A percentile compares a stretch with the other conserved stretches of the same genome.
Conservation (phyloP, 2,888 invertebrate species). For the Scaeva pyrastri region DNA sequence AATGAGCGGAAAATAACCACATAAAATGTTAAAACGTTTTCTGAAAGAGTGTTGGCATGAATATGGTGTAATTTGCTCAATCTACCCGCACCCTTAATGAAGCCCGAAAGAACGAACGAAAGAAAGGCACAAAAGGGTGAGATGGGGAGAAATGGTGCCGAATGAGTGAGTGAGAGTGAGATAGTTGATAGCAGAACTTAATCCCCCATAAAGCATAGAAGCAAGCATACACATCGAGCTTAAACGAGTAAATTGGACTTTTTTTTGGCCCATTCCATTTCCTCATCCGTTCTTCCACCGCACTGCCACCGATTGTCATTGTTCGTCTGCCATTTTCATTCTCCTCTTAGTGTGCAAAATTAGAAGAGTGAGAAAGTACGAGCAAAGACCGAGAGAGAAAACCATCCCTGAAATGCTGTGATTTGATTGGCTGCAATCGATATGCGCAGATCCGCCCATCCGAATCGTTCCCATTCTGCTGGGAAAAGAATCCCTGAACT, state of each 20-base stretch:
- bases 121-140: background rate
- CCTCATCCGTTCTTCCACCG: background rate
- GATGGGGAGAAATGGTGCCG: background rate
- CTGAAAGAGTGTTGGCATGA: conserved; percentile 72
- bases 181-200: conserved; percentile 59
- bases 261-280: conserved; percentile 1
- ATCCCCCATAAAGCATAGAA: conserved; percentile 67
- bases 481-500: background rate
- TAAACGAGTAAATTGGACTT: conserved; percentile 73
- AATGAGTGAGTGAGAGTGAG: conserved; percentile 8
- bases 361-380: conserved; percentile 15
- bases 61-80: conserved; percentile 65
- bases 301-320: background rate
- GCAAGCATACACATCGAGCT: conserved; percentile 69
- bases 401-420: background rate
- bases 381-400: conserved; percentile 13
- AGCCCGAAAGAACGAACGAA: background rate
- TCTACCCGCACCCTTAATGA: conserved; percentile 8
- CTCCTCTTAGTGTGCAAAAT: background rate
- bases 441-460: conserved; percentile 63
- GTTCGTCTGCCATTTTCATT: conserved; percentile 56
- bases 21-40: conserved; percentile 79
- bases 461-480: conserved; percentile 7
- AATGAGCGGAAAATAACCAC: conserved; percentile 80
- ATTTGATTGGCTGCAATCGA: conserved; percentile 43